Conservation (phyloP, 2,113 vertebrate species). For the Bubo bubo region DNA sequence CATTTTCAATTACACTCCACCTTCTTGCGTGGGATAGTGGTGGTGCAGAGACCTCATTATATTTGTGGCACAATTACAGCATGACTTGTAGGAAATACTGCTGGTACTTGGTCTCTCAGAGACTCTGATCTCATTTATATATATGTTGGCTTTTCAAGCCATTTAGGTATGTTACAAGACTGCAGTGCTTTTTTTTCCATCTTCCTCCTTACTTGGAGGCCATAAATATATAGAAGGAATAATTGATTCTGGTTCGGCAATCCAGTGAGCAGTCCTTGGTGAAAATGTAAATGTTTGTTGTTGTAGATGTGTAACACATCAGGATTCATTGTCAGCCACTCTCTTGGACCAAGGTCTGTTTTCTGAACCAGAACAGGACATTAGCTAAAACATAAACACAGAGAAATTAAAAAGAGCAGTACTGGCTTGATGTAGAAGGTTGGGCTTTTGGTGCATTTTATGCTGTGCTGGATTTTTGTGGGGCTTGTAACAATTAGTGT, state of each 20-base stretch:
- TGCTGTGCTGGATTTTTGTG: background rate
- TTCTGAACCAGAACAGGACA: conserved; percentile 44
- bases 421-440: background rate
- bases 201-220: background rate
- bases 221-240: conserved; percentile 17
- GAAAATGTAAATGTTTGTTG: conserved; percentile 35
- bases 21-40: conserved; percentile 42
- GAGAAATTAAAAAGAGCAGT: conserved; percentile 31
- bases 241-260: background rate
- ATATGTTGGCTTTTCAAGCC: background rate
- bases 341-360: conserved; percentile 6
- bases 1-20: conserved; percentile 57
- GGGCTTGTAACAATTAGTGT: background rate
- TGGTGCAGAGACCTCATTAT: conserved; percentile 52
- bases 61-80: conserved; percentile 49
- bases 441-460: background rate
- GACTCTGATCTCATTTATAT: background rate
- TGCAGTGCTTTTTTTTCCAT: background rate
- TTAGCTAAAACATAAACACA: conserved; percentile 47
- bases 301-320: conserved; percentile 38
- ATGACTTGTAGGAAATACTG: conserved; percentile 46
- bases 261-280: background rate
- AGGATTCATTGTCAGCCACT: conserved; percentile 16
- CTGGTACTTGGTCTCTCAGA: background rate
- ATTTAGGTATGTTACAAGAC: background rate